These are phyloP conservation scores for Micromys minutus DNA, from an alignment of 2,113 vertebrate genomes.

Conservation along the genomic window DNA sequence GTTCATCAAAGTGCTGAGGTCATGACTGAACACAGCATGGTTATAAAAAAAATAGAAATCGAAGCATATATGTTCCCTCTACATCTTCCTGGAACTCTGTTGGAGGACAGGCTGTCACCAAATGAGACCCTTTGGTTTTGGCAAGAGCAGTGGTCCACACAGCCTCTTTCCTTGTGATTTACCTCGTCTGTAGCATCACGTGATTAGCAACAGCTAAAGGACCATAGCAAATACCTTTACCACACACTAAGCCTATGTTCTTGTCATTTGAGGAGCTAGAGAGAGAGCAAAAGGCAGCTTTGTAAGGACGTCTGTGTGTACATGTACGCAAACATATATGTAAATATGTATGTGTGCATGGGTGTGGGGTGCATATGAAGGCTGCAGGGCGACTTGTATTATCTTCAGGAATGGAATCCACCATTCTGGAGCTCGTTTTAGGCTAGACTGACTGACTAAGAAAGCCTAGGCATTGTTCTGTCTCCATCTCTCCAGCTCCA, in stretches of 20 bases:
- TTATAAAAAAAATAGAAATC: neutral
- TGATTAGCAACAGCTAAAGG: neutral
- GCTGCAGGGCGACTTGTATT: no score
- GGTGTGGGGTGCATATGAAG: neutral
- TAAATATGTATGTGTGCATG: no score
- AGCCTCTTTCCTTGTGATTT: neutral
- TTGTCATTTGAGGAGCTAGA: neutral
- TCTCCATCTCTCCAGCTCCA: neutral
- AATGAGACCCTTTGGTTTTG: neutral
- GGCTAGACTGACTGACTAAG: neutral
- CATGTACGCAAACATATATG: no score
- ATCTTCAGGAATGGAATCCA: neutral
- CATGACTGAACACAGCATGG: neutral
- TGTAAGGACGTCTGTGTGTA: neutral
- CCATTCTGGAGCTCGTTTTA: neutral
- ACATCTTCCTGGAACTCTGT: no score
- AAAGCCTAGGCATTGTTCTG: neutral
- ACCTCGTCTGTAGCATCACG: neutral
- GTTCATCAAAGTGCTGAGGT: neutral
- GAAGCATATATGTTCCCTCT: neutral
- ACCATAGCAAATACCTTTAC: neutral
- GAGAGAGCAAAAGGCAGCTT: neutral
- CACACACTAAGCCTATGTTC: neutral
- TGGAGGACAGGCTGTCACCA: neutral
- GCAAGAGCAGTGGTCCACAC: neutral